A percentile compares a stretch with the other conserved stretches of the same genome.
Evolutionary conservation across 2,113 vertebrate genomes (phyloP).

Genomic region (Nipponia nippon): DNA sequence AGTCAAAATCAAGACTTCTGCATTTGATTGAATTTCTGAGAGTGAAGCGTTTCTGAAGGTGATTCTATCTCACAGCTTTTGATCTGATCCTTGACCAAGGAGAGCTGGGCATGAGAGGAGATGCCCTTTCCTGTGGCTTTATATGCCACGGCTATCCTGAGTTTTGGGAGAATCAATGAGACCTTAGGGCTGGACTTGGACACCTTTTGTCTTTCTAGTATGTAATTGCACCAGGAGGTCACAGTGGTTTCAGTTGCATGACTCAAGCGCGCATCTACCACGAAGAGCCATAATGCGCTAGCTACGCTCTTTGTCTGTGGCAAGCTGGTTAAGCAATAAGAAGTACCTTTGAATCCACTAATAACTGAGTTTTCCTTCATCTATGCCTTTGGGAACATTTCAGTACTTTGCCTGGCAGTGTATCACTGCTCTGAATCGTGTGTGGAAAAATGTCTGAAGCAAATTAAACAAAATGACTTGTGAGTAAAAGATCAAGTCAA

Average conservation of each 20-base stretch:
- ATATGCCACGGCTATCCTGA: background rate
- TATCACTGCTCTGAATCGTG: background rate
- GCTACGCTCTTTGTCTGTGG: background rate
- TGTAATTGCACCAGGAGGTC: background rate
- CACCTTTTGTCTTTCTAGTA: background rate
- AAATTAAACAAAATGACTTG: slow-evolving; percentile 30
- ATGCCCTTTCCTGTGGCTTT: background rate
- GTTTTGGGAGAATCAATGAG: background rate
- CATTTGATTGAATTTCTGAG: background rate
- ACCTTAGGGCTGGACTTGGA: background rate
- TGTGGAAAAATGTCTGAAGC: slow-evolving; percentile 14
- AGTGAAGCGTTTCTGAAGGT: background rate
- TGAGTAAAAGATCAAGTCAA: slow-evolving; percentile 47
- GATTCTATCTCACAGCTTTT: background rate
- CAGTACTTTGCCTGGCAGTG: slow-evolving; percentile 41
- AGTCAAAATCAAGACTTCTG: background rate
- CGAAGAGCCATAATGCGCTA: fast-evolving
- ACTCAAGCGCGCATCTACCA: background rate
- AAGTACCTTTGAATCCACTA: slow-evolving; percentile 6
- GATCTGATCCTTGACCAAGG: background rate
- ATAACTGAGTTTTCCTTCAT: slow-evolving; percentile 33
- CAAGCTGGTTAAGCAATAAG: background rate
- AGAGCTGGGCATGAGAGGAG: background rate
- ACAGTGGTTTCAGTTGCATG: background rate
- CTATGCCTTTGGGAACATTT: slow-evolving; percentile 30